phyloP scores from a whole-genome alignment of 2,113 vertebrate genomes.

The Phrynosoma platyrhinos region DNA sequence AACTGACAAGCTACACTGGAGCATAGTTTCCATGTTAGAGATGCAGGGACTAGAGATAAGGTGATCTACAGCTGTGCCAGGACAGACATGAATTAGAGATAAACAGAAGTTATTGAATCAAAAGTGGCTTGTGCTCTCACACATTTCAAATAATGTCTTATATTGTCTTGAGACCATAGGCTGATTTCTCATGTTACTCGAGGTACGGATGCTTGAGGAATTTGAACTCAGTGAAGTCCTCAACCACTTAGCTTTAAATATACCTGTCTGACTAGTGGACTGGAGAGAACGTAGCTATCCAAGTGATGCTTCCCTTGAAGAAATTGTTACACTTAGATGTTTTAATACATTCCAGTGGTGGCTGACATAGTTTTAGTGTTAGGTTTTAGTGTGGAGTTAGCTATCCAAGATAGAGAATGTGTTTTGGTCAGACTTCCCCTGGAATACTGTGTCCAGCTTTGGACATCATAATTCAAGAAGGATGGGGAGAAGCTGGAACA shows the following conservation, averaged over 20 bases:
- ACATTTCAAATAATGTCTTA: slow-evolving; percentile 50
- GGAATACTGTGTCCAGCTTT: too few relatives aligned
- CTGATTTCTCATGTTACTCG: neutral
- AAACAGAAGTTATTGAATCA: slow-evolving; percentile 58
- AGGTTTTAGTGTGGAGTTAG: too few relatives aligned
- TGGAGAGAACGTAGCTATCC: neutral
- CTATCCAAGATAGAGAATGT: too few relatives aligned
- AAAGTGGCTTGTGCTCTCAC: slow-evolving; percentile 47
- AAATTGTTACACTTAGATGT: neutral
- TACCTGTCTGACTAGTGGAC: neutral
- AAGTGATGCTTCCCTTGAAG: neutral
- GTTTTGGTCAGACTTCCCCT: too few relatives aligned
- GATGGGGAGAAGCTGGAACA: too few relatives aligned
- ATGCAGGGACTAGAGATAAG: slow-evolving; percentile 74
- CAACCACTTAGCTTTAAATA: neutral
- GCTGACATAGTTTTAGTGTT: too few relatives aligned
- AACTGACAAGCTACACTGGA: slow-evolving; percentile 76
- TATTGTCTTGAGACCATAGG: neutral
- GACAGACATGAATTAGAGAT: slow-evolving; percentile 73
- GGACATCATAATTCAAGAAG: too few relatives aligned
- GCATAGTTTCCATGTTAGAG: slow-evolving; percentile 66
- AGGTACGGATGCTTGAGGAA: neutral
- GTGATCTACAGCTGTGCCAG: slow-evolving; percentile 70
- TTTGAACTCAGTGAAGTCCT: neutral
- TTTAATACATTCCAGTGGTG: neutral